Base-by-base conservation (phyloP, 2,888 invertebrate species). In the Dicycla oo region DNA sequence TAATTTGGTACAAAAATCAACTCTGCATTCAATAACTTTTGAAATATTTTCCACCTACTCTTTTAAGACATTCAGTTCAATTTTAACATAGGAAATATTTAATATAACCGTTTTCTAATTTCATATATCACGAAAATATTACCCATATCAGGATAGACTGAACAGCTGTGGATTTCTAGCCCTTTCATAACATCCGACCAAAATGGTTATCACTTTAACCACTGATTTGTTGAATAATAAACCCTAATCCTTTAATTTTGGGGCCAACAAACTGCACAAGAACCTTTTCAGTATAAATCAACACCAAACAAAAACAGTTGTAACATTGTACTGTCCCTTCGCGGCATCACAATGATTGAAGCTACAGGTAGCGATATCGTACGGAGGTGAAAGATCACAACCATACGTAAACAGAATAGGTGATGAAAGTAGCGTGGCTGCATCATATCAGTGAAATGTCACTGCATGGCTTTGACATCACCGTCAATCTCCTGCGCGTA, bases 351-450 rank as follows among this genome's bases (percentile, higher is more conserved):
- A 78, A 69, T 53, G 47, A 47, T 18, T 18, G 64, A 53, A 71
- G 75, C 78, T 34, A 80, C 78, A 79, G 75, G 78, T 79, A 43
- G 62, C 11, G 13, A 5, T 63, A 23, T 75, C 75, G 66, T 67
- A 58, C 13, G 15, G 23, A 60, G 80, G 70, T 75, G 61, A 80
- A 71, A 80, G 76, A 79, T 75, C 71, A 80, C 15, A 63, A 38
- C 67, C 67, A 56, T 79, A 34, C 51, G 64, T 80, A 61, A 75
- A 51, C 38, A 15, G 23, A 64, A 23, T 47, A 38, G 53, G 23
- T 47, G 49, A 51, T 62, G 73, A 63, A 60, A 38, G 49, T 63
- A 47, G 47, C 60, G 34, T 26, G 26, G 30, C 30, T 38, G 15
- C 20, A 20, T 20, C 13, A 20, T 6, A 15, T 8, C 38, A 8